phyloP scores from a whole-genome alignment of 2,113 vertebrate species.

The Gnathonemus longibarbis region DNA sequence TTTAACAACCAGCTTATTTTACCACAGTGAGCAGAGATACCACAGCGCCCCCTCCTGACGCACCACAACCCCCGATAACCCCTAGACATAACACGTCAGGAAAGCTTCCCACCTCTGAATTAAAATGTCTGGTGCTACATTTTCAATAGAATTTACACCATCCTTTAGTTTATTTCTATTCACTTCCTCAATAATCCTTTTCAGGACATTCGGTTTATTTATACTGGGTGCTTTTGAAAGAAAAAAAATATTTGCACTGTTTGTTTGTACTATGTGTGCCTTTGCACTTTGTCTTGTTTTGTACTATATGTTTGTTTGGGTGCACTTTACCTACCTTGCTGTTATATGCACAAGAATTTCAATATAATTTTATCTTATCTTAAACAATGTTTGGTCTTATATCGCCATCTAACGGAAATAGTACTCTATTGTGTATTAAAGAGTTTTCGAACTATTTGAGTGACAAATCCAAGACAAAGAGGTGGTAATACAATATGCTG shows the following conservation, averaged over 20 bases:
- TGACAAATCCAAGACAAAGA: background rate
- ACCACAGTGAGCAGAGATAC: background rate
- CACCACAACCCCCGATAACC: background rate
- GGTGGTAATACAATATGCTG: background rate
- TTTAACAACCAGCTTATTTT: background rate
- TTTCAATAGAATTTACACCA: background rate
- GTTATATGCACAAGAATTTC: background rate
- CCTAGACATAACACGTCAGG: background rate
- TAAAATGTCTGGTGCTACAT: background rate
- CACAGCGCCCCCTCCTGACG: background rate
- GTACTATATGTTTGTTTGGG: background rate
- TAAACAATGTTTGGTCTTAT: background rate
- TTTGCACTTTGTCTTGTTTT: background rate
- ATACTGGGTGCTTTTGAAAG: background rate
- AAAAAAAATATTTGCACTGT: background rate
- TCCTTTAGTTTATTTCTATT: background rate
- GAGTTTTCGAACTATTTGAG: background rate
- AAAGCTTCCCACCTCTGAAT: background rate
- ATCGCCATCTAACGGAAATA: background rate
- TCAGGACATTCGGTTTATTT: background rate
- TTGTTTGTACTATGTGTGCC: background rate
- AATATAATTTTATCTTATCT: background rate
- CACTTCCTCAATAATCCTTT: background rate
- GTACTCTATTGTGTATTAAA: background rate
- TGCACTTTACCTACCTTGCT: background rate